Percentiles rank a stretch among this genome's conserved stretches.
Conservation (phyloP, 2,113 vertebrate genomes). For the Atrichornis clamosus region DNA sequence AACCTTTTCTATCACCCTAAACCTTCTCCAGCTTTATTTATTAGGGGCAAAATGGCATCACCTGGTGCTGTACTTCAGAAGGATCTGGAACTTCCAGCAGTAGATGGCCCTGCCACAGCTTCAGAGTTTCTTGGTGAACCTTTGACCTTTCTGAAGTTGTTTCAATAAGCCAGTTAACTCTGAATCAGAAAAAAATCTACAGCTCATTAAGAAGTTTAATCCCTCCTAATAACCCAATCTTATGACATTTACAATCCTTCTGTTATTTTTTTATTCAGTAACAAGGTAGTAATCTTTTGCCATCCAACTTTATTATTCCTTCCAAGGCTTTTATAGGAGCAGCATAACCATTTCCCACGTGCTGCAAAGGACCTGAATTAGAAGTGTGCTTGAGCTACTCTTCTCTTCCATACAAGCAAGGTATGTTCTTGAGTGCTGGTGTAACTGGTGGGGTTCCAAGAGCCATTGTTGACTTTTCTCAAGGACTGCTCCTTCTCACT, state of each 20-base stretch:
- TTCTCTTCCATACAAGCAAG: not conserved
- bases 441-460: not conserved
- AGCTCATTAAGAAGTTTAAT: not conserved
- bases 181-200: not conserved
- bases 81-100: not conserved
- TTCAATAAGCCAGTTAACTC: not conserved
- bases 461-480: not conserved
- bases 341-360: not conserved
- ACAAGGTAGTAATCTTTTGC: not conserved
- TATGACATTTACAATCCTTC: not conserved
- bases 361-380: not conserved
- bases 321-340: not conserved
- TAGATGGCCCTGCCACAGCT: not conserved
- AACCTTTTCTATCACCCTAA: too few species aligned
- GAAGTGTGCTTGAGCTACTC: not conserved
- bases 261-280: not conserved
- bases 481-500: not conserved
- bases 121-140: not conserved
- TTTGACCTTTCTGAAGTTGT: not conserved
- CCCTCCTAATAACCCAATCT: not conserved
- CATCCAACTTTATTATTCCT: not conserved
- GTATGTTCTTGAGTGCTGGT: not conserved
- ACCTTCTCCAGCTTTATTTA: too few species aligned
- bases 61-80: not conserved
- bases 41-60: too few species aligned